Evolutionary conservation across 2,888 invertebrate species (phyloP).

Genomic region (Eueremaeus valkanovi): DNA sequence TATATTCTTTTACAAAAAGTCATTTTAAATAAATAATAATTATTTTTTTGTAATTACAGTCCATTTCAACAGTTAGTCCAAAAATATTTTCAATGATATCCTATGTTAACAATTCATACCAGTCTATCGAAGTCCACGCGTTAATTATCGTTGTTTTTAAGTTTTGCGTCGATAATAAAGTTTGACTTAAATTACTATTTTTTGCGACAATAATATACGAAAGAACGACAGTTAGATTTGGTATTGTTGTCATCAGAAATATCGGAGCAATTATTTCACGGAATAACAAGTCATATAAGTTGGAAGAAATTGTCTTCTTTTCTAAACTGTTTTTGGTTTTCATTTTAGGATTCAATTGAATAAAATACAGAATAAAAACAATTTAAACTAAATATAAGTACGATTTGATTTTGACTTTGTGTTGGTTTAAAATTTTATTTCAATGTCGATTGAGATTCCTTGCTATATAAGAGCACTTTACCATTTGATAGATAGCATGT

Average conservation of each 20-base stretch:
- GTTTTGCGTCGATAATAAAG: background rate
- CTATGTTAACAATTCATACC: slow-evolving; percentile 13
- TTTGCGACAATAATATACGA: slow-evolving; percentile 50
- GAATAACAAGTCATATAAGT: slow-evolving; percentile 2
- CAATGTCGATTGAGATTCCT: too few species aligned
- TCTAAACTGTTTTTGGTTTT: background rate
- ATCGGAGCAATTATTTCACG: slow-evolving; percentile 49
- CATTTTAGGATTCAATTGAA: too few species aligned
- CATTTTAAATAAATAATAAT: too few species aligned
- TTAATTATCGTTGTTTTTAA: background rate
- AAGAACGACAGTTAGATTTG: slow-evolving; percentile 50
- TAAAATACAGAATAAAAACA: too few species aligned
- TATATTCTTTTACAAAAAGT: too few species aligned
- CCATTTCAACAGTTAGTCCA: too few species aligned
- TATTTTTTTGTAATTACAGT: background rate
- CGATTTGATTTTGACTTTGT: too few species aligned
- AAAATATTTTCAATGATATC: too few species aligned
- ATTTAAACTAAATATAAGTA: too few species aligned
- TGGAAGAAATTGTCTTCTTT: background rate
- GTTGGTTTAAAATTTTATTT: too few species aligned
- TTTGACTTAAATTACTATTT: slow-evolving; percentile 48
- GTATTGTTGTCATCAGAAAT: slow-evolving; percentile 49
- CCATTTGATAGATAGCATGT: too few species aligned
- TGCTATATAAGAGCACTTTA: too few species aligned
- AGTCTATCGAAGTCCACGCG: slow-evolving; percentile 40